Base-by-base conservation (phyloP, 2,888 invertebrate species). In the Lathronympha strigana region DNA sequence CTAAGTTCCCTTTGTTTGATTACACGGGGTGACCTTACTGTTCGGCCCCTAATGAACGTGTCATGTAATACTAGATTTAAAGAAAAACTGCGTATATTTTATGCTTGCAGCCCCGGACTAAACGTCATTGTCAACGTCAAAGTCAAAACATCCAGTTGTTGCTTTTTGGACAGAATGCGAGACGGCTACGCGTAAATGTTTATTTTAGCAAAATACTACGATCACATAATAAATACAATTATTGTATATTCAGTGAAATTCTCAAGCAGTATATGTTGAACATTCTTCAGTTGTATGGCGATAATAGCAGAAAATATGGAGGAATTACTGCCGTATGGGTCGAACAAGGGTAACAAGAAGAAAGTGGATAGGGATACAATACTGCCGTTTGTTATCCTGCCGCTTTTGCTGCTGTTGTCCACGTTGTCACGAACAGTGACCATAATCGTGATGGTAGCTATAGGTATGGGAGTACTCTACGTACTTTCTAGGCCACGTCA, bases 391-490 rank as follows among this genome's bases (percentile, higher is more conserved):
- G 68, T 91, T 61, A 82, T 92, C 55, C 72, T 92, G 63, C 92
- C 92, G 60, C 68, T 84, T 57, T 73, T 90, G 69, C 71, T 92
- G 25, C 40, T 86, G 40, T 72, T 86, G 61, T 82, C 86, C n/a
- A 84, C 89, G 1, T 75, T 87, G 71, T 91, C 90, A 8, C 76
- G 74, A n/a, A 73, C 78, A 6, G 68, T 87, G 1, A 91, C 92
- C 5, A 78, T 88, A 45, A 79, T 84, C 61, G 72, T 88, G 17
- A 88, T 92, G 86, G 82, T 88, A 9, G 78, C 84, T 19, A 91
- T 89, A 63, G 85, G 76, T 38, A 92, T 92, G 92, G 89, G 86
- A 33, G 87, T 79, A 33, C 75, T 90, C 5, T 92, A 92, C 67
- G 87, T 89, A 1, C 78, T 85, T 51, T 86, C 89, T 19, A 82